Conservation (phyloP, 2,797 vertebrate species). For the Etheostoma perlongum region DNA sequence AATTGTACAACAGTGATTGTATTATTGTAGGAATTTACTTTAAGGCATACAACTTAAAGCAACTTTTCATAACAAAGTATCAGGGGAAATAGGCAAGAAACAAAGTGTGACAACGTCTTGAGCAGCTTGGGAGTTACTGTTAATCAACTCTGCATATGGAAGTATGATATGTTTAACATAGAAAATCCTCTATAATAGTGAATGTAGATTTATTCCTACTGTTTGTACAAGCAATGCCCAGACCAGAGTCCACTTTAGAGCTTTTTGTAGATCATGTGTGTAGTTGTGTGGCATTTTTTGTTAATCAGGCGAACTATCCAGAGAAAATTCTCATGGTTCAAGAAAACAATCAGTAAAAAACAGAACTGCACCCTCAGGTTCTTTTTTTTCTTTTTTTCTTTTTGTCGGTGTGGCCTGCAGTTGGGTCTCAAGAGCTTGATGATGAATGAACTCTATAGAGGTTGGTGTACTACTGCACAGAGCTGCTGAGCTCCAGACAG, state of each 20-base stretch:
- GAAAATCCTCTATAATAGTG: not conserved
- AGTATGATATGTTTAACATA: not conserved
- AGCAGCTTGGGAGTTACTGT: not conserved
- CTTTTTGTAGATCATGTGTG: constrained; percentile 41
- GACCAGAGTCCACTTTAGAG: constrained; percentile 35
- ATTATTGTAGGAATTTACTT: not conserved
- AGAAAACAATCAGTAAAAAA: constrained; percentile 53
- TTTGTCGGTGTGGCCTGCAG: constrained; percentile 20
- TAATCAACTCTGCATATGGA: not conserved
- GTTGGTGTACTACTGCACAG: constrained; percentile 58
- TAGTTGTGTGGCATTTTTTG: constrained; percentile 24
- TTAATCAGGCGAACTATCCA: constrained; percentile 35
- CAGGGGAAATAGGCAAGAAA: not conserved
- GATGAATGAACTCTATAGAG: constrained; percentile 74
- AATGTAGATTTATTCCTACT: constrained; percentile 23
- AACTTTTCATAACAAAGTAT: not conserved
- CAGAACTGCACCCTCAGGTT: constrained; percentile 24
- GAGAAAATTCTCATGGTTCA: constrained; percentile 26
- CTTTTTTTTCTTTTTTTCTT: not conserved
- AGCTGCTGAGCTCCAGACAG: constrained; percentile 74
- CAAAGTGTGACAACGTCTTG: no score
- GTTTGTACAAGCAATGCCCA: constrained; percentile 19
- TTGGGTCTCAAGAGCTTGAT: constrained; percentile 60
- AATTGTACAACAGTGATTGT: not conserved
- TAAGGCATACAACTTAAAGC: not conserved